Base-by-base conservation (phyloP, 1,140 invertebrate species). In the Drosophila insularis region DNA sequence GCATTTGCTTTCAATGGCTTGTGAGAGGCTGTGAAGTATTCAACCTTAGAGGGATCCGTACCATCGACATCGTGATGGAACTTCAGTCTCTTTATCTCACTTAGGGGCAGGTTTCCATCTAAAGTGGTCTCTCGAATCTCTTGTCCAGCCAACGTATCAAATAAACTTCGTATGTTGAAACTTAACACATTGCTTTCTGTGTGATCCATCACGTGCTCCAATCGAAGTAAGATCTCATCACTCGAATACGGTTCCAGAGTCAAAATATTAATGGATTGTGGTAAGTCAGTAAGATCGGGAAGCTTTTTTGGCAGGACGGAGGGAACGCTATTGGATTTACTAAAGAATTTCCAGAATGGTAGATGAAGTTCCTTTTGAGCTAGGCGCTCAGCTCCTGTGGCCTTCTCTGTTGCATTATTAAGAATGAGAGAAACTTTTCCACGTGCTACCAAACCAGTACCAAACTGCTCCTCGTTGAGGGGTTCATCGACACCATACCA, bases 401-500 rank as follows among this genome's bases (percentile, higher is more conserved):
- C 46, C 1, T 73, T 75, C 5, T 54, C 32, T 2, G 72, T 50
- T 0, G 56, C 72, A 2, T 93, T 94, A 39, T 93, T 92, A 5
- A 95, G 72, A 2, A 96, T 72, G 0, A 91, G 63, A 71, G 94
- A 94, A 92, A 97, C 95, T 27, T 93, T 95, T 39, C 98, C 98
- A 78, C 95, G 93, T 0, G 95, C 95, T 1, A 99, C 95, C 4
- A 99, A 92, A 2, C 98, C 98, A 74, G 93, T 89, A 1, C 94
- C 94, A 74, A 93, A 95, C 0, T 95, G 97, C 2, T 93, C 94
- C 93, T 99, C 98, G 90, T 99, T 97, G 0, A 99, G 92, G 0
- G 98, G 94, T 93, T 99, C 98, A 0, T 93, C 96, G 0, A 99
- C 98, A 4, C 98, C 98, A 80, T 98, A 98, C 0, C 95, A 95